Evolutionary conservation across 2,113 vertebrate species (phyloP).

Genomic region (Antigone vipio): DNA sequence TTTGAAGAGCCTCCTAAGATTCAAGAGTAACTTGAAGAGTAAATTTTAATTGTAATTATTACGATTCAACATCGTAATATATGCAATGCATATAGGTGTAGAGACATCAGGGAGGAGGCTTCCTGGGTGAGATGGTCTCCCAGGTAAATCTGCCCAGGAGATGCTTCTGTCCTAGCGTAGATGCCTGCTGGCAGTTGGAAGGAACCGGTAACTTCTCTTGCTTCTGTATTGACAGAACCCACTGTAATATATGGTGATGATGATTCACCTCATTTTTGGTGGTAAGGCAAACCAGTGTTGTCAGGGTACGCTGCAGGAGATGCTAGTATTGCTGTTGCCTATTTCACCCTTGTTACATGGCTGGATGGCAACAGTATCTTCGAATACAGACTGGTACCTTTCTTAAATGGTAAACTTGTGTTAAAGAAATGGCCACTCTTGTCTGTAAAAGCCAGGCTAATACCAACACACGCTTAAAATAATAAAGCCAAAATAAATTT

Average conservation of each 20-base stretch:
- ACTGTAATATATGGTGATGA: neutral
- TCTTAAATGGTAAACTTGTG: neutral
- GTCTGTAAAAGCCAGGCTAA: neutral
- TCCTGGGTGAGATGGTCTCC: neutral
- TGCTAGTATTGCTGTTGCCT: neutral
- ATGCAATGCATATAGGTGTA: neutral
- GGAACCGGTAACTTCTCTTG: neutral
- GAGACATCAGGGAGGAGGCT: neutral
- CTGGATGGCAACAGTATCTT: neutral
- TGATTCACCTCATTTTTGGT: neutral
- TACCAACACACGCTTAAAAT: neutral
- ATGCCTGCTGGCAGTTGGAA: neutral
- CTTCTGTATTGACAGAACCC: neutral
- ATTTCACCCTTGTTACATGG: neutral
- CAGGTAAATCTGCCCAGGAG: neutral
- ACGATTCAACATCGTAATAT: accelerated
- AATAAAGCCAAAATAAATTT: neutral
- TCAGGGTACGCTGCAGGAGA: neutral
- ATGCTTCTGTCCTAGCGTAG: neutral
- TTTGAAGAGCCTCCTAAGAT: neutral
- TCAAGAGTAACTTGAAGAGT: neutral
- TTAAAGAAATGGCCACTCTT: neutral
- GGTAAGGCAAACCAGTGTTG: neutral
- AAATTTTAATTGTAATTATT: neutral
- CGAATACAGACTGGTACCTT: neutral